These are phyloP conservation scores for Oncorhynchus gorbuscha DNA, from an alignment of 2,113 vertebrate species.

Conservation along the genomic window DNA sequence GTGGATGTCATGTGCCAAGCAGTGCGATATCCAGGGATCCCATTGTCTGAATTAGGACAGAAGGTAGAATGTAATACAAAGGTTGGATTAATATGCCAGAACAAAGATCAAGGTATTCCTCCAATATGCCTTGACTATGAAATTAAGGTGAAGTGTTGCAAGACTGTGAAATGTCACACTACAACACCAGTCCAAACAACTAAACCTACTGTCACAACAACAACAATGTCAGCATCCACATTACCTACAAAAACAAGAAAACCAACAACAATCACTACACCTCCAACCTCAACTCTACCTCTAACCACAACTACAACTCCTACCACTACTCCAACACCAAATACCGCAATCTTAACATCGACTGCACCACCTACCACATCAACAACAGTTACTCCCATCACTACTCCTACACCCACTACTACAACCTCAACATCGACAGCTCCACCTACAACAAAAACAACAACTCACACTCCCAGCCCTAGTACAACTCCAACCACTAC, in stretches of 20 bases:
- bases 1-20: constrained; percentile 55
- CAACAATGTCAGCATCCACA: constrained; percentile 4
- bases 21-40: constrained; percentile 37
- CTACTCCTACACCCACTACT: no score
- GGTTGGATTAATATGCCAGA: constrained; percentile 67
- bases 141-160: constrained; percentile 58
- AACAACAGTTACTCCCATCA: no score
- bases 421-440: no score
- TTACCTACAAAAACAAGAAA: neutral
- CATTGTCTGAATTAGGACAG: constrained; percentile 50
- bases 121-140: constrained; percentile 66
- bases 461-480: no score
- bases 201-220: neutral
- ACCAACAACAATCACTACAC: neutral
- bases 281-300: neutral
- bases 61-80: constrained; percentile 47
- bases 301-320: neutral
- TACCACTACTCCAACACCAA: neutral
- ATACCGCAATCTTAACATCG: neutral
- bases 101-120: constrained; percentile 56
- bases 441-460: no score
- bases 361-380: no score
- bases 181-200: neutral
- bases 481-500: no score
- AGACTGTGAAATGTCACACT: constrained; percentile 22